phyloP scores from a whole-genome alignment of 2,113 vertebrate species.

The Prochilodus magdalenae region DNA sequence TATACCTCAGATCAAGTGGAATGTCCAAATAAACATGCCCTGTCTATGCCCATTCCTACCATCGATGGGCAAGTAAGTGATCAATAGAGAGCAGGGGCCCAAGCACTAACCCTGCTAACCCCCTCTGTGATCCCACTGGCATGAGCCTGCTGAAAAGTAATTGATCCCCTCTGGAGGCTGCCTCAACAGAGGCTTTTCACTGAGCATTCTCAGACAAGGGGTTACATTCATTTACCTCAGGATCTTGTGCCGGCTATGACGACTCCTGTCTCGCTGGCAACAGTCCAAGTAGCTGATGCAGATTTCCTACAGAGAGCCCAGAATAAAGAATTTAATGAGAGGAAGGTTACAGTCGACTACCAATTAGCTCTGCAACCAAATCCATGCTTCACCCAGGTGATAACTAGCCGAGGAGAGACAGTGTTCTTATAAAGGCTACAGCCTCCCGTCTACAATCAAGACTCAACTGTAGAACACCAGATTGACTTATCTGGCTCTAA shows the following conservation, averaged over 20 bases:
- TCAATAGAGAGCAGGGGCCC: constrained; percentile 56
- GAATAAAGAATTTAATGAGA: constrained; percentile 27
- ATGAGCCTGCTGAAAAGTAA: constrained; percentile 51
- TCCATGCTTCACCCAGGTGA: constrained; percentile 10
- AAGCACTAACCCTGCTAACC: constrained; percentile 7
- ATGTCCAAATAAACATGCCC: constrained; percentile 14
- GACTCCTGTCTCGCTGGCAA: constrained; percentile 93
- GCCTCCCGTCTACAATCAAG: neutral
- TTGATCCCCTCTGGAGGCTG: constrained; percentile 49
- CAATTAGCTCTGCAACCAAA: neutral
- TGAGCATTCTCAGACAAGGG: constrained; percentile 39
- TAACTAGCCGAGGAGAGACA: neutral
- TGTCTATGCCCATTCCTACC: constrained; percentile 24
- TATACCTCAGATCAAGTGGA: constrained; percentile 28
- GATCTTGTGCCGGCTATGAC: constrained; percentile 94
- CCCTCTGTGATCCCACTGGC: constrained; percentile 35
- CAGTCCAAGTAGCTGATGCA: constrained; percentile 98
- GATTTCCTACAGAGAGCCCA: constrained; percentile 83
- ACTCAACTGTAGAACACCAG: constrained; percentile 9
- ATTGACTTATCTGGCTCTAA: neutral
- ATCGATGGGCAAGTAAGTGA: constrained; percentile 46
- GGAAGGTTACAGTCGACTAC: neutral
- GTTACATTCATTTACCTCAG: constrained; percentile 83
- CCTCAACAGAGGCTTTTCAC: constrained; percentile 14
- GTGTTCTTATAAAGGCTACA: neutral